These are phyloP conservation scores for Listronotus oregonensis DNA, from an alignment of 1,140 invertebrate species.

Conservation along the genomic window DNA sequence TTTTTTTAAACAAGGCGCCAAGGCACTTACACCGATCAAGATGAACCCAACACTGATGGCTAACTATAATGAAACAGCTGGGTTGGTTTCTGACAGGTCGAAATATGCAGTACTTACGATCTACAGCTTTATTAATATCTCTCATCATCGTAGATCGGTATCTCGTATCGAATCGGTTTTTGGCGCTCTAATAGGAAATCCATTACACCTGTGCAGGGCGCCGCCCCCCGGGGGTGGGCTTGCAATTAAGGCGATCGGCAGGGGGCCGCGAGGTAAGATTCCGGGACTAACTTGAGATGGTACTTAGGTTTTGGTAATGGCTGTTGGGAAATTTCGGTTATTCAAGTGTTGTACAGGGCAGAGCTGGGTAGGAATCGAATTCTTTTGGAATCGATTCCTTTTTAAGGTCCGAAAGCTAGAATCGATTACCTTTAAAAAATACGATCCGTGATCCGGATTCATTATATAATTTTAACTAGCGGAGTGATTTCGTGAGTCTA, in stretches of 20 bases:
- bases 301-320: neutral
- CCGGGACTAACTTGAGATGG: neutral
- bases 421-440: too few relatives aligned
- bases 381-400: too few relatives aligned
- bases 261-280: conserved; percentile 24
- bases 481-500: too few relatives aligned
- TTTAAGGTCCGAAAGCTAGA: too few relatives aligned
- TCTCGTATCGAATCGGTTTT: conserved; percentile 34
- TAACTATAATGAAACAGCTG: conserved; percentile 23
- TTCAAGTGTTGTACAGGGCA: too few relatives aligned
- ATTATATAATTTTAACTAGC: too few relatives aligned
- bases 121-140: conserved; percentile 43
- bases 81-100: conserved; percentile 31
- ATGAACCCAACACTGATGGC: neutral
- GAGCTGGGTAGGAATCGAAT: too few relatives aligned
- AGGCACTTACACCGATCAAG: conserved; percentile 9
- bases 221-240: conserved; percentile 37
- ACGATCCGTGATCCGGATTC: too few relatives aligned
- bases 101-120: conserved; percentile 20
- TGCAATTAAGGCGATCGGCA: conserved; percentile 38
- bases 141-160: conserved; percentile 32
- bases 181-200: conserved; percentile 41
- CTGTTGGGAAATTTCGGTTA: too few relatives aligned
- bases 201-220: conserved; percentile 45
- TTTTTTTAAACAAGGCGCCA: conserved; percentile 15